Conservation (phyloP, 2,113 vertebrate species). For the Strigops habroptila region DNA sequence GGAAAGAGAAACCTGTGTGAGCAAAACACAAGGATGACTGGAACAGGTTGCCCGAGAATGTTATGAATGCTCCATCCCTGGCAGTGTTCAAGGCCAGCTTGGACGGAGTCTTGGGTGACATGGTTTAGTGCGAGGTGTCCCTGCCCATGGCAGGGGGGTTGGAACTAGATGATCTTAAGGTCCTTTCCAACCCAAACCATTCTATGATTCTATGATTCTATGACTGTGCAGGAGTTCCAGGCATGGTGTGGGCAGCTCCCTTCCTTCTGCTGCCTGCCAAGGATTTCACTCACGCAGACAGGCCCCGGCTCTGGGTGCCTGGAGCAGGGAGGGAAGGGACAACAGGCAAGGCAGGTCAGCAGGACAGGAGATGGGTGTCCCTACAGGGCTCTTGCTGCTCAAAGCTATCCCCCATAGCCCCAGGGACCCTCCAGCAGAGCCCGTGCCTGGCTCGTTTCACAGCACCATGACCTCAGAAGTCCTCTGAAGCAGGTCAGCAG, state of each 20-base stretch:
- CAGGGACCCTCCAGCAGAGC: background rate
- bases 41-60: too few species aligned
- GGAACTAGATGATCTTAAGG: too few species aligned
- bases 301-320: background rate
- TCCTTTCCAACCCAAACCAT: too few species aligned
- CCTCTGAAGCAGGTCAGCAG: background rate
- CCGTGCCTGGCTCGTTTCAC: accelerated
- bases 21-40: background rate
- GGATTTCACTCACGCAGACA: accelerated
- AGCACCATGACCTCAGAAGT: background rate
- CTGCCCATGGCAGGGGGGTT: too few species aligned
- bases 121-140: too few species aligned
- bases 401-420: background rate
- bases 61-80: too few species aligned
- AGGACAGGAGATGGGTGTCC: background rate
- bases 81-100: too few species aligned
- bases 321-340: background rate
- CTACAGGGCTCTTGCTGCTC: accelerated
- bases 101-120: too few species aligned
- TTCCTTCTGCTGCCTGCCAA: background rate
- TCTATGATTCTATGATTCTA: background rate
- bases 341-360: accelerated
- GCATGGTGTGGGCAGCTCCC: accelerated
- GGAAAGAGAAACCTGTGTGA: background rate
- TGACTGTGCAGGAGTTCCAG: too few species aligned